Base-by-base conservation (phyloP, 1,140 invertebrate species). In the Cataglyphis hispanica region DNA sequence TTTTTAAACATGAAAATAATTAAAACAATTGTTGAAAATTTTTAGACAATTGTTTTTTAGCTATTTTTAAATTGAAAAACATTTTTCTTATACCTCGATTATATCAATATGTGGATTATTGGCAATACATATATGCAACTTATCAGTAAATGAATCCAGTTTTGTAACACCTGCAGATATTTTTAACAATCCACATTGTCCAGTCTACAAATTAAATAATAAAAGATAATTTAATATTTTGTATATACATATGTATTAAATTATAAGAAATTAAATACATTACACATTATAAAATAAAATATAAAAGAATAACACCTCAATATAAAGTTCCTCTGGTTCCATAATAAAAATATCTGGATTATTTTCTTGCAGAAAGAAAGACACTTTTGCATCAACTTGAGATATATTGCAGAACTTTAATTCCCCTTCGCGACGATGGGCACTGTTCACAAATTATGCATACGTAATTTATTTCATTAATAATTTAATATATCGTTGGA, bases 341-440 rank as follows among this genome's bases (percentile, higher is more conserved):
- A 93, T 53, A 60, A 80, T 43, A 53, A 92, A 94, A 22, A 11
- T 74, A 13, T 89, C 72, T 13, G 46, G 34, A 27, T 84, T 86
- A 66, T 89, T 70, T 69, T 83, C 58, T 34, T 53, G 1, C 1
- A 94, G 67, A 5, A 46, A 90, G 72, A 93, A 90, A 6, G 19
- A 43, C 22, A 91, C 78, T 46, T 87, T 78, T 7, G 88, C 91
- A 7, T 88, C 60, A 37, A 94, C 83, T 7, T 70, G 56, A 10
- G 93, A 93, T 76, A 86, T 40, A 86, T 94, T 94, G 19, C 60
- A 70, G 13, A 93, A 92, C n/a, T 89, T 92, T 8, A 94, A 91
- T 60, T 76, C 34, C 0, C 80, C 76, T 11, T 84, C 77, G 16
- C 86, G 85, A 56, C 85, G 81, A 78, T 92, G 89, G 60, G 58